Conservation (phyloP, 2,113 vertebrate genomes). For the Rhipidura dahli region DNA sequence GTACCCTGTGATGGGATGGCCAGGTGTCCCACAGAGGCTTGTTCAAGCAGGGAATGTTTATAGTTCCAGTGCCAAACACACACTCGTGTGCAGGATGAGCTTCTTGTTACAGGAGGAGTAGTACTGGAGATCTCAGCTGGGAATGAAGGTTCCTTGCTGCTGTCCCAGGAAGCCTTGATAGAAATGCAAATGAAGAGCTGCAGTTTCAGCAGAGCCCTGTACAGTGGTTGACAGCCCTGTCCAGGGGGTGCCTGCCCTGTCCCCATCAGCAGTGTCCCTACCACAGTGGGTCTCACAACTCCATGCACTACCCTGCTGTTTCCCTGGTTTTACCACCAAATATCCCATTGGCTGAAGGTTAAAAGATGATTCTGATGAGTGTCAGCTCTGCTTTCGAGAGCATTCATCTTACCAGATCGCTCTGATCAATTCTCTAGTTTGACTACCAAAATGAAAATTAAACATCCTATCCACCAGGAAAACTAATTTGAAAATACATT, state of each 20-base stretch:
- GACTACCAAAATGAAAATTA: conserved; percentile 43
- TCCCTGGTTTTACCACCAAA: background rate
- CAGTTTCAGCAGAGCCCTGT: background rate
- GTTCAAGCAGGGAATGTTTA: background rate
- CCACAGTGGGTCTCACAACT: background rate
- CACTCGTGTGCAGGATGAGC: rapidly evolving
- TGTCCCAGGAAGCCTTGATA: background rate
- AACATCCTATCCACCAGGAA: background rate
- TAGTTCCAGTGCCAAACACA: background rate
- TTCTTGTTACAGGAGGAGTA: background rate
- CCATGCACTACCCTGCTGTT: background rate
- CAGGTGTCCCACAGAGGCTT: background rate
- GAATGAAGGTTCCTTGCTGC: background rate
- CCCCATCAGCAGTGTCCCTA: background rate
- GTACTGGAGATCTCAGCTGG: background rate
- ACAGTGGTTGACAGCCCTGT: background rate
- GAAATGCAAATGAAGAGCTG: background rate
- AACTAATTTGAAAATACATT: conserved; percentile 40
- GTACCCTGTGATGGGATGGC: background rate
- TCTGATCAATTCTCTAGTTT: conserved; percentile 1
- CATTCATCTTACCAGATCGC: background rate
- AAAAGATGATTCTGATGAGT: background rate
- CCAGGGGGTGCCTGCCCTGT: background rate
- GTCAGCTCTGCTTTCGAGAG: background rate
- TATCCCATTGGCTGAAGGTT: background rate